Conservation (phyloP, 2,888 invertebrate species). For the Aleiodes alternator region DNA sequence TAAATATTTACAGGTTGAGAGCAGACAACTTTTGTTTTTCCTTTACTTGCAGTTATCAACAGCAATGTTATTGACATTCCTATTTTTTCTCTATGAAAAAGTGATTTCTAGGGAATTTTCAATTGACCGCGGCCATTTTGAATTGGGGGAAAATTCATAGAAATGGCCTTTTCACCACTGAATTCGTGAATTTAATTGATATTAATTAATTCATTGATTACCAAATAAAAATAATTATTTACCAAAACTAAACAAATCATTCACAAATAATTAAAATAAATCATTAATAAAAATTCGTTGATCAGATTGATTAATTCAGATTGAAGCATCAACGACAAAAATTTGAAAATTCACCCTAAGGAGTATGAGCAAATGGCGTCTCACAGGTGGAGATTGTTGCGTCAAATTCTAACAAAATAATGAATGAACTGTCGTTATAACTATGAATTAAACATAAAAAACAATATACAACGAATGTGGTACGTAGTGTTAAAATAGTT, state of each 20-base stretch:
- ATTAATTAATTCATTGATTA: too few species aligned
- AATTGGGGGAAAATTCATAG: too few species aligned
- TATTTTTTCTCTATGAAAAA: background rate
- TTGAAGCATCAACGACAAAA: background rate
- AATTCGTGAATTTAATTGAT: too few species aligned
- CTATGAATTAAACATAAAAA: conserved; percentile 63
- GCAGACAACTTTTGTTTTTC: background rate
- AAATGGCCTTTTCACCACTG: too few species aligned
- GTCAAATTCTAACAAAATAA: conserved; percentile 73
- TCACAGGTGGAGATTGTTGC: conserved; percentile 74
- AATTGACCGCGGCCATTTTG: too few species aligned
- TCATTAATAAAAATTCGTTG: too few species aligned
- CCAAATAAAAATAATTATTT: too few species aligned
- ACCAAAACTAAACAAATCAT: too few species aligned
- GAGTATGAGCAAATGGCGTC: conserved; percentile 77
- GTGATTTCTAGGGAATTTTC: too few species aligned
- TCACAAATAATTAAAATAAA: too few species aligned
- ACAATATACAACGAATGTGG: conserved; percentile 57
- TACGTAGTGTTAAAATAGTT: conserved; percentile 59
- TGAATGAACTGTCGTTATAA: conserved; percentile 74
- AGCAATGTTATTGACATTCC: conserved; percentile 30
- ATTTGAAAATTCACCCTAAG: conserved; percentile 43
- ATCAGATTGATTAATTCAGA: too few species aligned
- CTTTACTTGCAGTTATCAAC: conserved; percentile 22
- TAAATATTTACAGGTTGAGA: conserved; percentile 59